Evolutionary conservation across 2,113 vertebrate species (phyloP).

Genomic region (Dromas ardeola): DNA sequence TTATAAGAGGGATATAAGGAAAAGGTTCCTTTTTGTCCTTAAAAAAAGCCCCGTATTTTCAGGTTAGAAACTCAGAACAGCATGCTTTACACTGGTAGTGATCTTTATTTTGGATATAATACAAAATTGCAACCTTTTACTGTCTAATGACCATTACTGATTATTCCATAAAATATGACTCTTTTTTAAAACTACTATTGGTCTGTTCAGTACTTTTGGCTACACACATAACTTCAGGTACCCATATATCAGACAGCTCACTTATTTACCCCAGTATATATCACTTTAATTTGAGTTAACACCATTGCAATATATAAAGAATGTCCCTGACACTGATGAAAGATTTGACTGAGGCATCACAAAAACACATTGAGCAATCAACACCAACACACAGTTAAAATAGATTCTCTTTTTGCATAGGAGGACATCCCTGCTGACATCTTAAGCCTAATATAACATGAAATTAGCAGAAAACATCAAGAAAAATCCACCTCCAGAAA

Average conservation of each 20-base stretch:
- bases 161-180: neutral
- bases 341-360: conserved; percentile 35
- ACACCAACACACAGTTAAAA: conserved; percentile 49
- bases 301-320: neutral
- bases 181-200: neutral
- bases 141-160: neutral
- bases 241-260: neutral
- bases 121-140: neutral
- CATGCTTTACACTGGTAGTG: neutral
- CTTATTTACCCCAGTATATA: neutral
- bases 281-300: neutral
- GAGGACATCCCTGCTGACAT: conserved; percentile 35
- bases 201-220: neutral
- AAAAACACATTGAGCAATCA: neutral
- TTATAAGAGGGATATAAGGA: neutral
- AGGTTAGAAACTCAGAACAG: neutral
- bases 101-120: neutral
- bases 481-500: conserved; percentile 51
- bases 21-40: neutral
- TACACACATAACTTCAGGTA: neutral
- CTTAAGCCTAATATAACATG: conserved; percentile 24
- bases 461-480: conserved; percentile 52
- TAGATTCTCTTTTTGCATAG: conserved; percentile 18
- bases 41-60: neutral
- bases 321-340: conserved; percentile 5